Evolutionary conservation across 2,113 vertebrate genomes (phyloP).

Genomic region (Pterocles gutturalis): DNA sequence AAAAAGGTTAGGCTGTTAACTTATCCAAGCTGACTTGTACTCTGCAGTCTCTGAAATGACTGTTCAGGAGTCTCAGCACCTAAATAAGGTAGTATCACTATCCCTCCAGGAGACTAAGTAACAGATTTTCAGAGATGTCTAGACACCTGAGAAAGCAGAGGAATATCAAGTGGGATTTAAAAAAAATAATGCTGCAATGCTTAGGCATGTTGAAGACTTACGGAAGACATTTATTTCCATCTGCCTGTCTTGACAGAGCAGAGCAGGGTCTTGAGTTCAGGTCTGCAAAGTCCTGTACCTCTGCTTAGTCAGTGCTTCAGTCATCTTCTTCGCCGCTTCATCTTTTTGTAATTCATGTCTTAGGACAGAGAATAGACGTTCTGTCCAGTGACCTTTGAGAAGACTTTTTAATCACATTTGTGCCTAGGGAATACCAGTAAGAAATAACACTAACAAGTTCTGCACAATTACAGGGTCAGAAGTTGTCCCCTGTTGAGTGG

Average conservation of each 20-base stretch:
- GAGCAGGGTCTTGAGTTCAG: neutral
- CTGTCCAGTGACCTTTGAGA: conserved; percentile 44
- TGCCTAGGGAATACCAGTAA: conserved; percentile 30
- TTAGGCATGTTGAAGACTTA: neutral
- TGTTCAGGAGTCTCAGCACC: neutral
- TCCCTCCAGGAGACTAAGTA: conserved; percentile 9
- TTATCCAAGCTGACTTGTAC: neutral
- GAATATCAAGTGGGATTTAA: conserved; percentile 33
- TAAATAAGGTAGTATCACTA: neutral
- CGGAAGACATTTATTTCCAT: conserved; percentile 19
- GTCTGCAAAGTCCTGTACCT: neutral
- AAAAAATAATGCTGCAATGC: neutral
- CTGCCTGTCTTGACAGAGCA: neutral
- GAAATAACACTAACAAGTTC: conserved; percentile 15
- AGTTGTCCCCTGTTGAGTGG: neutral
- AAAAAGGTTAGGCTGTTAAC: neutral
- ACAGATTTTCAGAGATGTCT: conserved; percentile 47
- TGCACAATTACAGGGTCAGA: neutral
- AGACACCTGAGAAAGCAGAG: conserved; percentile 37
- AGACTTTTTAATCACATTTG: conserved; percentile 50
- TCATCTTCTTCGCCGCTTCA: neutral
- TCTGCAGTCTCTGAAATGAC: neutral
- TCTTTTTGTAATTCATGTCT: conserved; percentile 32
- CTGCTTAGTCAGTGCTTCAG: neutral
- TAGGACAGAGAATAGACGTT: neutral